phyloP scores from a whole-genome alignment of 2,888 invertebrate genomes.

The Machimus rusticus region DNA sequence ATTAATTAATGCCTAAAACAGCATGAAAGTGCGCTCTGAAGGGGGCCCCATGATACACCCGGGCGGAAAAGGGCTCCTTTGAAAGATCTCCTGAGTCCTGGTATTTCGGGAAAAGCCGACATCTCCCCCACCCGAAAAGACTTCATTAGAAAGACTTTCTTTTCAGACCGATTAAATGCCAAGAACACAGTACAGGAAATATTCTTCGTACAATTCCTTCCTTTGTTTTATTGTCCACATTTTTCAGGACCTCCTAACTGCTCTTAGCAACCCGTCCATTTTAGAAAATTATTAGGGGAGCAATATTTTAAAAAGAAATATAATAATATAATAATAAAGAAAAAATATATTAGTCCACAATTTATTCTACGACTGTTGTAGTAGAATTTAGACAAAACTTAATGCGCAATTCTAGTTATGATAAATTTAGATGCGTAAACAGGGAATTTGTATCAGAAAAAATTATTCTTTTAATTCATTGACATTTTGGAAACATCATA shows the following conservation, averaged over 20 bases:
- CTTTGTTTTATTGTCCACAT: not conserved
- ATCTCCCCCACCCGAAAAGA: not conserved
- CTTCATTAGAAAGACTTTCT: not conserved
- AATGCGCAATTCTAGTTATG: not conserved
- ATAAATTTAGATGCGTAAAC: not conserved
- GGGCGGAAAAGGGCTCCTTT: not conserved
- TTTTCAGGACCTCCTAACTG: not conserved
- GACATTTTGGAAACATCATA: not conserved
- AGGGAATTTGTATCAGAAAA: not conserved
- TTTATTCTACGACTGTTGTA: not conserved
- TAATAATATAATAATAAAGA: too few relatives aligned
- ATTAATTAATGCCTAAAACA: not conserved
- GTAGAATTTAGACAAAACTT: not conserved
- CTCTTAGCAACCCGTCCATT: not conserved
- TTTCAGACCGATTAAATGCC: not conserved
- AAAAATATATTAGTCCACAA: too few relatives aligned
- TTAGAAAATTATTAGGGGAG: too few relatives aligned
- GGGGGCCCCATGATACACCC: not conserved
- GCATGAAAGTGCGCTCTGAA: not conserved
- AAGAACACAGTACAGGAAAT: not conserved
- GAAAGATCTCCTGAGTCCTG: not conserved
- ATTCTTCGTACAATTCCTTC: not conserved
- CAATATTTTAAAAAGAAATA: not conserved
- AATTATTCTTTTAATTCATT: not conserved
- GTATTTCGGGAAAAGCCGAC: not conserved